Conservation (phyloP, 2,888 invertebrate genomes). For the Harmothoe impar region DNA sequence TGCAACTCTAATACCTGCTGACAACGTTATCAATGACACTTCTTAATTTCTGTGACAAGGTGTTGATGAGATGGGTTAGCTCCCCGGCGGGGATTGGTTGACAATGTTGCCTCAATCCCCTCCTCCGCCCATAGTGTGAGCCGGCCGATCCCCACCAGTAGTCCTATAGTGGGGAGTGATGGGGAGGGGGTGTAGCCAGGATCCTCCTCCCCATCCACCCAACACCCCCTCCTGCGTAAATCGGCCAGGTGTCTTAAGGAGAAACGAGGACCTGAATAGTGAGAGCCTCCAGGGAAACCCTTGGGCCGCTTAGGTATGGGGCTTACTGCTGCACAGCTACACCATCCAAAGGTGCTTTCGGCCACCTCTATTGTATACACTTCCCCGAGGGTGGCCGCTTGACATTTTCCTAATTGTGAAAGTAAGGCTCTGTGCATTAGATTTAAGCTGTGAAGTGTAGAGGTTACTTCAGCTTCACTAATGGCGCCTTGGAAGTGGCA, state of each 20-base stretch:
- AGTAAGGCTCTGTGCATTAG: too few relatives aligned
- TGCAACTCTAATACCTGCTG: neutral
- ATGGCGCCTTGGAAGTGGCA: too few relatives aligned
- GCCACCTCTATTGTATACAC: too few relatives aligned
- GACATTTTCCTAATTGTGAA: too few relatives aligned
- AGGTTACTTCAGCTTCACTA: too few relatives aligned
- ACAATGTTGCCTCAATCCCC: neutral
- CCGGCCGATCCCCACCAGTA: neutral
- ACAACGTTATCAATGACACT: conserved; percentile 11
- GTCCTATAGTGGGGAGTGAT: neutral
- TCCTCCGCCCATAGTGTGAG: neutral
- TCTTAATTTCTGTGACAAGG: neutral
- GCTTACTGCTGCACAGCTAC: too few relatives aligned
- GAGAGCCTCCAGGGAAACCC: neutral
- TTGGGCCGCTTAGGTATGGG: too few relatives aligned
- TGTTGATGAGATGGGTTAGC: neutral
- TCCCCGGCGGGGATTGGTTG: neutral
- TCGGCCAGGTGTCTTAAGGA: conserved; percentile 2
- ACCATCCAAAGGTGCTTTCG: too few relatives aligned
- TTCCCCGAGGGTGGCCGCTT: too few relatives aligned
- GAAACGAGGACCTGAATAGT: neutral
- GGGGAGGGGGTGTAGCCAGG: neutral
- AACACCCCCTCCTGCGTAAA: neutral
- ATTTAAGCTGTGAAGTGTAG: too few relatives aligned
- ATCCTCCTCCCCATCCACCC: neutral